phyloP scores from a whole-genome alignment of 2,113 vertebrate genomes.

The Malurus alboscapulatus region DNA sequence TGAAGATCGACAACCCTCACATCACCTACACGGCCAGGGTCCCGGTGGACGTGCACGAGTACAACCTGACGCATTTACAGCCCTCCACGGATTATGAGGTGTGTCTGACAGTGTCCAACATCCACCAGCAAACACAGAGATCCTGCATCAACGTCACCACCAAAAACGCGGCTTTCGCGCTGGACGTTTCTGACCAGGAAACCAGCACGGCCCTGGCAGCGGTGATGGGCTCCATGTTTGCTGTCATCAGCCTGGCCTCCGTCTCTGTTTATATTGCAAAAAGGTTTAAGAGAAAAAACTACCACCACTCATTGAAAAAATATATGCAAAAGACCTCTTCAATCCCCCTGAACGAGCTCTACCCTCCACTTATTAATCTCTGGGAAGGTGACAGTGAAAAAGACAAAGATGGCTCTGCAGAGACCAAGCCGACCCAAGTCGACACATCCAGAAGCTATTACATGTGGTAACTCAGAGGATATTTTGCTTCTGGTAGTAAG shows the following conservation, averaged over 20 bases:
- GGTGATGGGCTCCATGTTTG: slow-evolving; percentile 91
- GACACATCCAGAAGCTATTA: slow-evolving; percentile 99
- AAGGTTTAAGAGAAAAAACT: slow-evolving; percentile 95
- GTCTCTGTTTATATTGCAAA: slow-evolving; percentile 86
- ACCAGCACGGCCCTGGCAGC: slow-evolving; percentile 90
- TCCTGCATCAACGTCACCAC: slow-evolving; percentile 97
- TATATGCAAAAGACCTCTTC: slow-evolving; percentile 99
- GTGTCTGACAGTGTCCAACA: slow-evolving; percentile 91
- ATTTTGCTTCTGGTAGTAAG: slow-evolving; percentile 82
- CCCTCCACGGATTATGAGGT: slow-evolving; percentile 95
- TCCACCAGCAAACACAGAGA: slow-evolving; percentile 90
- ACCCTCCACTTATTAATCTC: slow-evolving; percentile 97
- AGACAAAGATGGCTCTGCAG: slow-evolving; percentile 89
- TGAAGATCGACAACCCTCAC: slow-evolving; percentile 98
- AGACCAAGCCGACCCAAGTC: slow-evolving; percentile 90
- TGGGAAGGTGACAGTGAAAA: slow-evolving; percentile 97
- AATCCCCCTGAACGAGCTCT: slow-evolving; percentile 95
- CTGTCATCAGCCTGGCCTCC: slow-evolving; percentile 87
- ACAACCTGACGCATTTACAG: slow-evolving; percentile 94
- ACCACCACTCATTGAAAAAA: slow-evolving; percentile 96
- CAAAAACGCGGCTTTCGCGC: slow-evolving; percentile 83
- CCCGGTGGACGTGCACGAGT: slow-evolving; percentile 94
- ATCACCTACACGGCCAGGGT: slow-evolving; percentile 96
- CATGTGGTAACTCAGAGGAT: slow-evolving; percentile 91
- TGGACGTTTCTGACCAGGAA: slow-evolving; percentile 87